Percentiles rank a stretch among this genome's conserved stretches.
phyloP scores from a whole-genome alignment of 2,113 vertebrate species.

The Crotalus viridis region DNA sequence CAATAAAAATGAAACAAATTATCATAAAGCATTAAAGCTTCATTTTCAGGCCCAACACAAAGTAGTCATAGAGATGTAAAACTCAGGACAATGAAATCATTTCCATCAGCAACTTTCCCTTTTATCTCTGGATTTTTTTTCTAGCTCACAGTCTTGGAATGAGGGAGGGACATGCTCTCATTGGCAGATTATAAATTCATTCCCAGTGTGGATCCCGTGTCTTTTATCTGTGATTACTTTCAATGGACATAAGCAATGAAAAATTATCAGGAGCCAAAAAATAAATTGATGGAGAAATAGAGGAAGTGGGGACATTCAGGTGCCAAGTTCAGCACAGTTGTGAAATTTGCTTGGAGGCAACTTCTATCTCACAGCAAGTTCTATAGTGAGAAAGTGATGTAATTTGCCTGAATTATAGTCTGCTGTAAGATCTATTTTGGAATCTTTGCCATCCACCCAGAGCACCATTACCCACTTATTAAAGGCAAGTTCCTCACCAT shows the following conservation, averaged over 20 bases:
- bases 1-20: conserved; percentile 22
- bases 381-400: not conserved
- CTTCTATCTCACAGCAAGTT: not conserved
- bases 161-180: not conserved
- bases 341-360: not conserved
- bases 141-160: not conserved
- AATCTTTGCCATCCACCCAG: not conserved
- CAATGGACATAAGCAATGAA: not conserved
- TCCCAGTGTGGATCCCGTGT: not conserved
- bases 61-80: conserved; percentile 10
- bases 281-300: not conserved
- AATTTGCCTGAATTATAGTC: not conserved
- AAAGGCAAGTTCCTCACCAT: not conserved
- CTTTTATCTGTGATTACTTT: not conserved
- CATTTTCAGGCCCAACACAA: conserved; percentile 1
- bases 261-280: not conserved
- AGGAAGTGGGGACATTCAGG: not conserved
- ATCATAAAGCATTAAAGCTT: conserved; percentile 24
- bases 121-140: conserved; percentile 22
- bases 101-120: conserved; percentile 13
- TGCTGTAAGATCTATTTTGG: not conserved
- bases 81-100: not conserved
- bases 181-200: not conserved
- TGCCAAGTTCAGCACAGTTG: not conserved
- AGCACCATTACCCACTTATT: not conserved